phyloP scores from a whole-genome alignment of 2,113 vertebrate species.

The Actinemys pallida region DNA sequence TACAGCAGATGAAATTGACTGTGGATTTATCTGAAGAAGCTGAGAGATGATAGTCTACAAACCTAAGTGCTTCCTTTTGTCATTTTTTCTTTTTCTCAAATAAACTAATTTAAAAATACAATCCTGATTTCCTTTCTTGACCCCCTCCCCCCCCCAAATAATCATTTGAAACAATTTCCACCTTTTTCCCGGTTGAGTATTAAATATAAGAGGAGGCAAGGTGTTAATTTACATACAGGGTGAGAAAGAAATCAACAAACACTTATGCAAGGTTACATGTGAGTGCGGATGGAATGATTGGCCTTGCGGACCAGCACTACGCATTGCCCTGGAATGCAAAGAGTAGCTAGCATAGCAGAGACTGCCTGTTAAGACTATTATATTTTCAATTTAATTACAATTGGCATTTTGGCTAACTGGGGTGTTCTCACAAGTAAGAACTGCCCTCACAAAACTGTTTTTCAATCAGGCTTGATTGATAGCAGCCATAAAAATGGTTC shows the following conservation, averaged over 20 bases:
- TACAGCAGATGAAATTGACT: neutral
- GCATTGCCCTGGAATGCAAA: neutral
- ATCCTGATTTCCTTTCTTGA: neutral
- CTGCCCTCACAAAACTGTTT: neutral
- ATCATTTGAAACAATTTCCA: neutral
- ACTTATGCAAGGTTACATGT: neutral
- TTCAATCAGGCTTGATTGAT: neutral
- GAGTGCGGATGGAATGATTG: neutral
- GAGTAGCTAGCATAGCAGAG: neutral
- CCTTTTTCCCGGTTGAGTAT: neutral
- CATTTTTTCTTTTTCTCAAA: neutral
- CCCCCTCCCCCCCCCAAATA: neutral
- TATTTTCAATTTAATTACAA: conserved; percentile 5
- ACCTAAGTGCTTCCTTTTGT: neutral
- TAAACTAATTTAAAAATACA: neutral
- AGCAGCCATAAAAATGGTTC: neutral
- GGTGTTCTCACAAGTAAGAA: neutral
- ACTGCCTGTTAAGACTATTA: neutral
- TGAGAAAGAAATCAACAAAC: neutral
- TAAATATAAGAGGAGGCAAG: neutral
- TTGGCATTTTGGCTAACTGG: neutral
- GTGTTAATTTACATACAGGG: neutral
- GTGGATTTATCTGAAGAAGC: neutral
- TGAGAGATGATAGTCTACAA: neutral
- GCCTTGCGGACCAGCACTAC: neutral